A percentile compares a stretch with the other conserved stretches of the same genome.
Conservation (phyloP, 2,797 vertebrate species). For the Cebuella pygmaea region DNA sequence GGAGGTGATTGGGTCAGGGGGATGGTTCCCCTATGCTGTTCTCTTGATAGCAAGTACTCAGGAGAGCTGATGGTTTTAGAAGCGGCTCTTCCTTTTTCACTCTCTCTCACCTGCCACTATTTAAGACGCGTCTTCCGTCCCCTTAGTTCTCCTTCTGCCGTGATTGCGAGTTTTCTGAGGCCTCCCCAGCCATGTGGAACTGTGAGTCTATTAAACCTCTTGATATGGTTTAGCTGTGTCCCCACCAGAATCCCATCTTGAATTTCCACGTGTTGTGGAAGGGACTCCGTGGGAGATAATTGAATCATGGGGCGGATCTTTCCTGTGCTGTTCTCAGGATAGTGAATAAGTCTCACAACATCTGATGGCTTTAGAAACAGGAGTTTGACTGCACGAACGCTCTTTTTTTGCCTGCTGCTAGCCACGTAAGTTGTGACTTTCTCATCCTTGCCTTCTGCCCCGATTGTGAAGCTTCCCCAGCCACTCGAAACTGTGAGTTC, state of each 20-base stretch:
- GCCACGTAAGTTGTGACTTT: background rate
- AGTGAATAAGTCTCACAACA: background rate
- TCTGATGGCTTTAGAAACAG: background rate
- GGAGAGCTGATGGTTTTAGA: background rate
- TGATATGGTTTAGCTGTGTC: background rate
- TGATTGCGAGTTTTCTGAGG: background rate
- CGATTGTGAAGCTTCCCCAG: background rate
- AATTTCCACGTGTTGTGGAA: background rate
- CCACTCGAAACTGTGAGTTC: background rate
- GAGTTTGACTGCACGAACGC: background rate
- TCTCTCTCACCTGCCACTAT: background rate
- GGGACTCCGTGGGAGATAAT: background rate
- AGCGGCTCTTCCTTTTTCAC: background rate
- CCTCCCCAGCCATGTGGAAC: background rate
- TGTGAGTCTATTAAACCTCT: background rate
- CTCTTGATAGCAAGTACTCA: background rate
- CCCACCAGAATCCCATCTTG: background rate
- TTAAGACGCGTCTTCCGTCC: background rate
- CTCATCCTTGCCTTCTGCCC: background rate
- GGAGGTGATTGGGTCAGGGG: background rate
- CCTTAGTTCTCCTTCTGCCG: background rate
- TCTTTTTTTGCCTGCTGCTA: background rate
- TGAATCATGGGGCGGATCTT: background rate
- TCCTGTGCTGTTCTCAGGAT: background rate
- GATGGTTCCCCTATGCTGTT: background rate